These are phyloP conservation scores for Gorsachius goisagi DNA, from an alignment of 2,113 vertebrate species.

Conservation along the genomic window DNA sequence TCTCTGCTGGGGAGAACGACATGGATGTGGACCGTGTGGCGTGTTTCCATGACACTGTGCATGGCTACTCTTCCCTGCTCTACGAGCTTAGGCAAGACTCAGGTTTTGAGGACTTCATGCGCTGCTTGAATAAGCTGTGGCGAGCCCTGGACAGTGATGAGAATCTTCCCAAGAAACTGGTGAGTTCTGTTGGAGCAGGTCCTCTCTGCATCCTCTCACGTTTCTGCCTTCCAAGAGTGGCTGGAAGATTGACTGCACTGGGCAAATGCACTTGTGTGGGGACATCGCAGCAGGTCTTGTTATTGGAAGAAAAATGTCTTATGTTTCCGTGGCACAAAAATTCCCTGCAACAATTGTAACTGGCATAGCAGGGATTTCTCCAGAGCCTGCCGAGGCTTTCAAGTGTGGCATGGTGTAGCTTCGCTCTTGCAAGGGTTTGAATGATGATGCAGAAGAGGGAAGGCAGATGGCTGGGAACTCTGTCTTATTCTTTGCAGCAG, in stretches of 20 bases:
- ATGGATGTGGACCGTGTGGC: slow-evolving; percentile 94
- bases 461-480: background rate
- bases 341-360: background rate
- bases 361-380: background rate
- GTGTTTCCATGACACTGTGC: slow-evolving; percentile 90
- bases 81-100: slow-evolving; percentile 80
- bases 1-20: slow-evolving; percentile 96
- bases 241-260: background rate
- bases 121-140: slow-evolving; percentile 85
- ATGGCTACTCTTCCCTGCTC: slow-evolving; percentile 87
- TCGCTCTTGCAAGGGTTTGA: background rate
- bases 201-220: background rate
- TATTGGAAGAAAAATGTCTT: background rate
- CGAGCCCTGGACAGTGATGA: slow-evolving; percentile 87
- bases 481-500: background rate
- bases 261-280: background rate
- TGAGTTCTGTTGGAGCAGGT: slow-evolving; percentile 48
- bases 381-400: background rate
- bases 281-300: background rate
- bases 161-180: slow-evolving; percentile 87
- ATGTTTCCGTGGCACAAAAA: background rate
- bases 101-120: slow-evolving; percentile 77
- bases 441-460: background rate
- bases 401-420: background rate
- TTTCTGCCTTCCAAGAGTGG: background rate